These are phyloP conservation scores for Aphelenchoides besseyi DNA, from an alignment of 1,140 invertebrate genomes.

Conservation along the genomic window DNA sequence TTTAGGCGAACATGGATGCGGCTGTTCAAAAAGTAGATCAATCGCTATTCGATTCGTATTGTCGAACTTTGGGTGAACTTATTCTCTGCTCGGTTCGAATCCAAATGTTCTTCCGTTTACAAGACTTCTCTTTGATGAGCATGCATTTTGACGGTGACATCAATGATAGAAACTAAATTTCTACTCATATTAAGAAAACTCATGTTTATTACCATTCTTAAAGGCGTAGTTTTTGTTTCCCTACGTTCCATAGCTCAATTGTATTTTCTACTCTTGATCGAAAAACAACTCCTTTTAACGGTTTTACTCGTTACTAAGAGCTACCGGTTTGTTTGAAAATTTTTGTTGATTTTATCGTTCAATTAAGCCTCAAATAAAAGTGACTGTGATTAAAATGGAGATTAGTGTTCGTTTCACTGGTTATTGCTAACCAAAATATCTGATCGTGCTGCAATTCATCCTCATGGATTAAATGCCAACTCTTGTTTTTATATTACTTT, in stretches of 20 bases:
- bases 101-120: not conserved
- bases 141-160: not conserved
- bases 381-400: too few species aligned
- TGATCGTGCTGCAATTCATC: too few species aligned
- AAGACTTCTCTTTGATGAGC: not conserved
- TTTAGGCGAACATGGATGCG: not conserved
- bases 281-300: not conserved
- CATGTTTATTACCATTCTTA: not conserved
- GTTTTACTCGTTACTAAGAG: not conserved
- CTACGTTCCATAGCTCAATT: not conserved
- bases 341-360: too few species aligned
- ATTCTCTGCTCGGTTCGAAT: not conserved
- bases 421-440: too few species aligned
- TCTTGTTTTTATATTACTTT: too few species aligned
- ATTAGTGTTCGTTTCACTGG: too few species aligned
- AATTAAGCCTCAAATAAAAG: too few species aligned
- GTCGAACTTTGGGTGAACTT: not conserved
- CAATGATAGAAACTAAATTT: not conserved
- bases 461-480: too few species aligned
- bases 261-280: not conserved
- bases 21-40: not conserved
- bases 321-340: too few species aligned
- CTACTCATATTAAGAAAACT: not conserved
- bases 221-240: not conserved
- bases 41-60: not conserved